These are phyloP conservation scores for Loriculus beryllinus DNA, from an alignment of 2,797 vertebrate species.

Conservation along the genomic window DNA sequence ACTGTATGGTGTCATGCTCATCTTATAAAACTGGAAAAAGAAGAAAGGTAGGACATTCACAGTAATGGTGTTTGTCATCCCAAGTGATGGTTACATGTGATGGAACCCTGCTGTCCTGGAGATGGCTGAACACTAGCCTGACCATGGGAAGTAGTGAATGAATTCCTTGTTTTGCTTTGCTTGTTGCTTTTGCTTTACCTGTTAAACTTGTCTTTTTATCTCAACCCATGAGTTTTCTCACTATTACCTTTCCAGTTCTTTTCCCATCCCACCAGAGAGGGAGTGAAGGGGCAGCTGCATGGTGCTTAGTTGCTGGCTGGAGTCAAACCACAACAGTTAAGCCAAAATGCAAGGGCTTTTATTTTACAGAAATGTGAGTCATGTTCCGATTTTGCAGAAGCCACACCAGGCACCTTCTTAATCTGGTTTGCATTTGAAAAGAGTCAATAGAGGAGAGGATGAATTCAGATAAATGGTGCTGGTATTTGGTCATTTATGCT, in stretches of 20 bases:
- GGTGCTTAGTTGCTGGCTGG: background rate
- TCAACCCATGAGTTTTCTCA: background rate
- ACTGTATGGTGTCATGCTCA: background rate
- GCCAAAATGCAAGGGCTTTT: background rate
- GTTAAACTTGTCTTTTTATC: background rate
- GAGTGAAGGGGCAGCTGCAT: background rate
- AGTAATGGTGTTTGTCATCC: background rate
- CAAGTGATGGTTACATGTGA: background rate
- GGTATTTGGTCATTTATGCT: background rate
- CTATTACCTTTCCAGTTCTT: background rate
- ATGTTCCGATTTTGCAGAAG: background rate
- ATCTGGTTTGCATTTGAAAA: background rate
- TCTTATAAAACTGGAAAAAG: background rate
- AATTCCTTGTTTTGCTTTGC: background rate
- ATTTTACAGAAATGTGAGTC: background rate
- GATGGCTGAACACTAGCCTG: background rate
- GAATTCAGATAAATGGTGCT: rapidly evolving
- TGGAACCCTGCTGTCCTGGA: background rate
- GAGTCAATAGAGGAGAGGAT: background rate
- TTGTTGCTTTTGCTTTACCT: background rate
- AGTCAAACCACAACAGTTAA: background rate
- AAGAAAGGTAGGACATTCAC: background rate
- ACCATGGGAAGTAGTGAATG: background rate
- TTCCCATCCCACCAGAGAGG: background rate
- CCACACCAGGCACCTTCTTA: background rate